Evolutionary conservation across 2,113 vertebrate genomes (phyloP).

Genomic region (rabbit (Oryctolagus cuniculus)): DNA sequence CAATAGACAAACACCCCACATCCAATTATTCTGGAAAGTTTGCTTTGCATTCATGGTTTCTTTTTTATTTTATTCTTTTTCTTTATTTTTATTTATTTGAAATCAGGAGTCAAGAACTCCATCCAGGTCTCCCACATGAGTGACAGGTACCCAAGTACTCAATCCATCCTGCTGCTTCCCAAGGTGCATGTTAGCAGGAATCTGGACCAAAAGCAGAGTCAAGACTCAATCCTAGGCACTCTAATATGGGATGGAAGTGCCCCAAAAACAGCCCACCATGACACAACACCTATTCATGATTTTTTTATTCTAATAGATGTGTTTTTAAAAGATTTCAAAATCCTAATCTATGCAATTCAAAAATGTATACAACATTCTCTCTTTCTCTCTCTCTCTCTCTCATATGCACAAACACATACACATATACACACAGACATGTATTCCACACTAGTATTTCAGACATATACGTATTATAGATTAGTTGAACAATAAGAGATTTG

Average conservation of each 20-base stretch:
- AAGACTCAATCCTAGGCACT: too few species aligned
- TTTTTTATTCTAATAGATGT: background rate
- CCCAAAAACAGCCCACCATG: too few species aligned
- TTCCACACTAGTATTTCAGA: background rate
- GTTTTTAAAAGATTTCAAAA: background rate
- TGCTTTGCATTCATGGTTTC: slow-evolving; percentile 5
- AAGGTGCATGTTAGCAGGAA: too few species aligned
- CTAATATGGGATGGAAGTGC: too few species aligned
- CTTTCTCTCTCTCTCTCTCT: background rate
- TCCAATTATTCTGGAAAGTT: background rate
- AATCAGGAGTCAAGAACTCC: too few species aligned
- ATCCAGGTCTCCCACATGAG: too few species aligned
- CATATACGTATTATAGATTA: background rate
- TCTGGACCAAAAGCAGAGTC: too few species aligned
- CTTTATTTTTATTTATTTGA: too few species aligned
- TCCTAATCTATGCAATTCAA: background rate
- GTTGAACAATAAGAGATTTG: background rate
- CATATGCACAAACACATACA: background rate
- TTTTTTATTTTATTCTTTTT: background rate
- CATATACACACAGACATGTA: background rate
- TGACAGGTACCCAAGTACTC: too few species aligned
- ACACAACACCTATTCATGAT: background rate
- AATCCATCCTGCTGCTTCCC: too few species aligned
- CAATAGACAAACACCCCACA: background rate
- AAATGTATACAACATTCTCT: background rate